Evolutionary conservation across 2,888 invertebrate genomes (phyloP).

Genomic region (Tiliacea aurago): DNA sequence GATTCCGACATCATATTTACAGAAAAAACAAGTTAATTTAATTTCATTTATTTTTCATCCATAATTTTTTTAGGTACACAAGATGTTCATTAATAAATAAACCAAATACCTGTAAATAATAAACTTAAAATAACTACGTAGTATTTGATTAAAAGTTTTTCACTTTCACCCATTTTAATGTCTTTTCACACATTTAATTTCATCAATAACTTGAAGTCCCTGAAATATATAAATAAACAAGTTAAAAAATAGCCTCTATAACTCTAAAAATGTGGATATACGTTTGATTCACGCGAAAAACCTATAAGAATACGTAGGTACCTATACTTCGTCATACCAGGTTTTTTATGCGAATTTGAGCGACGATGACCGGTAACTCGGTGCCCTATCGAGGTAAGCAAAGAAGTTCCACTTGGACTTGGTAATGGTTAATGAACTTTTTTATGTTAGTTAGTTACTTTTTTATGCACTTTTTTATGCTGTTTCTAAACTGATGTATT

Average conservation of each 20-base stretch:
- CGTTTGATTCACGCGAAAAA: constrained; percentile 15
- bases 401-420: constrained; percentile 30
- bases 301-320: constrained; percentile 28
- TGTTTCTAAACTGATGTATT: no score
- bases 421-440: no score
- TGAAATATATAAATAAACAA: no score
- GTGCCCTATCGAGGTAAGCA: background rate
- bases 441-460: no score
- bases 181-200: background rate
- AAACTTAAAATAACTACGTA: constrained; percentile 26
- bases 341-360: constrained; percentile 48
- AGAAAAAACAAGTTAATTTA: no score
- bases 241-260: background rate
- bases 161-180: constrained; percentile 10
- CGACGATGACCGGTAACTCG: constrained; percentile 28
- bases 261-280: background rate
- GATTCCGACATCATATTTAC: no score
- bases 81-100: background rate
- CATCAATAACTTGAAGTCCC: background rate
- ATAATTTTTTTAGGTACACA: no score
- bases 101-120: constrained; percentile 23
- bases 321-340: background rate
- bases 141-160: background rate
- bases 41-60: no score
- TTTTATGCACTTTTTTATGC: no score